A percentile compares a stretch with the other conserved stretches of the same genome.
These are phyloP conservation scores for Drosophila sulfurigaster DNA, from an alignment of 1,140 invertebrate species.

Conservation along the genomic window DNA sequence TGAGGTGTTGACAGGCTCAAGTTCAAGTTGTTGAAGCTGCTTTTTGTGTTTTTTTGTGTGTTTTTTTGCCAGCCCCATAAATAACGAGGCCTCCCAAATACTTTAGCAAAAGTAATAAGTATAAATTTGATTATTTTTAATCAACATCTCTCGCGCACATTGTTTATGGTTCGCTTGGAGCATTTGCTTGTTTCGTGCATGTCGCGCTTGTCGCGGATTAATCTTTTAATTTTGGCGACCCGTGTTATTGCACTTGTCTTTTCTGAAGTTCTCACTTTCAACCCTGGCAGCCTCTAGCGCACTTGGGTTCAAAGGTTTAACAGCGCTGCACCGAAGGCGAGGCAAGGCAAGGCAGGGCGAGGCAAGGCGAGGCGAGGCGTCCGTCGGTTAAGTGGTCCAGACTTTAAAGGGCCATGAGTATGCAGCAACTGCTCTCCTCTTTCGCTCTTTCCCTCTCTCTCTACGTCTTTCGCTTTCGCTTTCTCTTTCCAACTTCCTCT, in stretches of 20 bases:
- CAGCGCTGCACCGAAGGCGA: background rate
- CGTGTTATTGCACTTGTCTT: conserved; percentile 52
- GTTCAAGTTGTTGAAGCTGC: conserved; percentile 57
- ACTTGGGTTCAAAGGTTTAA: conserved; percentile 40
- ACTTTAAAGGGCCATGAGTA: conserved; percentile 3
- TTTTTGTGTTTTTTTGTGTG: conserved; percentile 22
- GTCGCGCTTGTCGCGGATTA: conserved; percentile 58
- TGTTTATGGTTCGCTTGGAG: conserved; percentile 65
- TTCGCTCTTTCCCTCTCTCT: background rate
- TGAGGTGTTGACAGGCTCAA: conserved; percentile 75
- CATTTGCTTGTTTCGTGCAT: conserved; percentile 53
- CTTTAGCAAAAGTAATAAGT: conserved; percentile 32
- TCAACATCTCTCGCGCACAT: conserved; percentile 39
- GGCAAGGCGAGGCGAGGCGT: background rate
- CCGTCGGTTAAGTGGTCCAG: conserved; percentile 17
- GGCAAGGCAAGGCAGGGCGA: too few relatives aligned
- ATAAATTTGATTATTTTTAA: conserved; percentile 34
- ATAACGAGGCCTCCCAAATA: conserved; percentile 55
- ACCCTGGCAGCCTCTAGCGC: background rate
- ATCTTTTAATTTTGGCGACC: conserved; percentile 62
- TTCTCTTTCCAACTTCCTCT: too few relatives aligned
- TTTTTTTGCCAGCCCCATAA: conserved; percentile 36
- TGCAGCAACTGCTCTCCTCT: background rate
- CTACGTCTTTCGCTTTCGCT: too few relatives aligned
- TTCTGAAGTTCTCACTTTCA: conserved; percentile 23